Base-by-base conservation (phyloP, 1,140 invertebrate genomes). In the Megalopta genalis region DNA sequence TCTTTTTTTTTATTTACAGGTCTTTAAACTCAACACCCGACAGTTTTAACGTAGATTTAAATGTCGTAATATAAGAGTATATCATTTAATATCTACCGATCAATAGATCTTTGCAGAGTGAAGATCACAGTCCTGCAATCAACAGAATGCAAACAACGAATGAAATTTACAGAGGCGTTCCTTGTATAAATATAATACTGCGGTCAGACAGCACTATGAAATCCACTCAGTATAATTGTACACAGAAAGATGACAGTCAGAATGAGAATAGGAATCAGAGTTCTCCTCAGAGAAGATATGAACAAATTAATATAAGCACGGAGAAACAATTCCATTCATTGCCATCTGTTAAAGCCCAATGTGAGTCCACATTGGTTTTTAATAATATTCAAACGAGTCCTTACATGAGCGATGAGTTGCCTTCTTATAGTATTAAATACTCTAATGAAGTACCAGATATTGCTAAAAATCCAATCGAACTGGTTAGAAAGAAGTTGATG, bases 11-110 rank as follows among this genome's bases (percentile, higher is more conserved):
- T 62, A 87, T 81, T 93, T 86, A 14, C 92, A 93, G 92, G 81
- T 93, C 92, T 39, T 81, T 88, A 72, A 92, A 92, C 77, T 92
- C 91, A 70, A 90, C 90, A 60, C 89, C 92, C 25, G 91, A 92
- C 71, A 92, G 87, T 88, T 90, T 88, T 86, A 93, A 92, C 77
- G 82, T 92, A 88, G 91, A 92, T 81, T 89, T 91, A 82, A 92
- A 92, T 66, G 87, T 90, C 82, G 87, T 92, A 68, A 89, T 92
- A 82, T 92, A 90, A 88, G 7, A 59, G 21, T 32, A 62, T 12
- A 14, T 49, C 59, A 23, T 42, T 69, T 80, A 68, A 85, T 49
- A 25, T 85, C 18, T 32, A n/a, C 68, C 77, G 37, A 63, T 86
- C 57, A 7, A 63, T 66, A 85, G 80, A 84, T 74, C 62, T 77